Base-by-base conservation (phyloP, 92 coral and sea anemone species). In the Galaxea fascicularis region DNA sequence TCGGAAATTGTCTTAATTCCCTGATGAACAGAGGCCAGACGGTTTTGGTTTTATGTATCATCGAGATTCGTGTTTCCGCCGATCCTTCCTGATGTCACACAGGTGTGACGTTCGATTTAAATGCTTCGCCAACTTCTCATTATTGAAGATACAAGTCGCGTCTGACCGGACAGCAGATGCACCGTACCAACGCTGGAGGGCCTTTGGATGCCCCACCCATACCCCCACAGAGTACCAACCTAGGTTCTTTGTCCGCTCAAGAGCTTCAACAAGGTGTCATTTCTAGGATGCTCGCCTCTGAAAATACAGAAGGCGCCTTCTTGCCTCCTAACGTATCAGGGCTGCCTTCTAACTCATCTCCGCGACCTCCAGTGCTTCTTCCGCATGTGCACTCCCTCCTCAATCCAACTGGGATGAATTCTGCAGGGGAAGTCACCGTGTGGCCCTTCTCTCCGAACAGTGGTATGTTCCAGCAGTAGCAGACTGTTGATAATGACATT, bases 321-420 rank as follows among this genome's bases (percentile, higher is more conserved):
- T 11, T 82, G 15, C 86, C 86, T n/a, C 86, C 79, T 1, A 72
- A 71, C 79, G 58, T 73, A 14, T 13, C 74, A 5, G 65, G 51
- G 15, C 8, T 62, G 1, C 17, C 79, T 15, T 6, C 79, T 27
- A 71, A 56, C 52, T 39, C 70, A 10, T 57, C 86, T 27, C 79
- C 86, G 26, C 68, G 86, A 14, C 52, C 86, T 29, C 65, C 67
- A 27, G 65, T 82, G 20, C 86, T 82, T 39, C 79, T 82, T 41
- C 86, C 86, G 25, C 86, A 82, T 47, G 71, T 82, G 10, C 86
- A 82, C 27, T 82, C 86, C 71, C 77, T 82, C 30, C 79, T 82
- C 15, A 71, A 71, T 18, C 79, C 86, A 30, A 18, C 75, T 28
- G 84, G 84, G 51, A 58, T 30, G 8, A 79, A 67, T 79, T 25